A percentile compares a stretch with the other conserved stretches of the same genome.
Evolutionary conservation across 1,140 invertebrate genomes (phyloP).

Genomic region (Drosophila nebulosa): DNA sequence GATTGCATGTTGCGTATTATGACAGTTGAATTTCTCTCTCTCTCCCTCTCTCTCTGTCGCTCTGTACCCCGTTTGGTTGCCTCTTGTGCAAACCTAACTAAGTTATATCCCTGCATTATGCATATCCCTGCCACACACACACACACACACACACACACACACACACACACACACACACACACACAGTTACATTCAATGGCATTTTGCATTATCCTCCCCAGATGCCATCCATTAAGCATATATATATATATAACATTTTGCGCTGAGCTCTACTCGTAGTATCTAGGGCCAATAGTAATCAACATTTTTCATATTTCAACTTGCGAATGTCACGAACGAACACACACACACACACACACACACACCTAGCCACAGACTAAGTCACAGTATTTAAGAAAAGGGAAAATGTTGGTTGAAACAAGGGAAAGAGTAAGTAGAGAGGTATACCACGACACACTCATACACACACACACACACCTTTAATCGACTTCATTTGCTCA

Average conservation of each 20-base stretch:
- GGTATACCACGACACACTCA: slow-evolving; percentile 12
- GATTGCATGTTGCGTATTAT: slow-evolving; percentile 1
- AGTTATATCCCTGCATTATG: slow-evolving; percentile 45
- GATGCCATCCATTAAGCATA: slow-evolving; percentile 52
- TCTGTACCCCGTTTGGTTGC: background rate
- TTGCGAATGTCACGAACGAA: slow-evolving; percentile 15
- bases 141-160: background rate
- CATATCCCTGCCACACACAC: slow-evolving; percentile 26
- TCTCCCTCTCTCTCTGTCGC: background rate
- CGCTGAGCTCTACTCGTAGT: slow-evolving; percentile 14
- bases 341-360: background rate
- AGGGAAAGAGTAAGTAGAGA: background rate
- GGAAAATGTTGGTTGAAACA: background rate
- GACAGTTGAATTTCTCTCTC: background rate
- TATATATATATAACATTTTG: slow-evolving; percentile 13
- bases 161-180: background rate
- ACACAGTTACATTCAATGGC: slow-evolving; percentile 23
- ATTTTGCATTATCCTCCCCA: slow-evolving; percentile 11
- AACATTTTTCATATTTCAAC: slow-evolving; percentile 60
- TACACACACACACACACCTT: no score
- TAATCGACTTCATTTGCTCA: slow-evolving; percentile 79
- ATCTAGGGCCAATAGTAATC: slow-evolving; percentile 21
- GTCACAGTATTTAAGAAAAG: background rate
- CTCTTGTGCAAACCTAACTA: slow-evolving; percentile 5
- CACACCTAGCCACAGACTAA: no score